These are phyloP conservation scores for Apeira syringaria DNA, from an alignment of 2,888 invertebrate species.

Conservation along the genomic window DNA sequence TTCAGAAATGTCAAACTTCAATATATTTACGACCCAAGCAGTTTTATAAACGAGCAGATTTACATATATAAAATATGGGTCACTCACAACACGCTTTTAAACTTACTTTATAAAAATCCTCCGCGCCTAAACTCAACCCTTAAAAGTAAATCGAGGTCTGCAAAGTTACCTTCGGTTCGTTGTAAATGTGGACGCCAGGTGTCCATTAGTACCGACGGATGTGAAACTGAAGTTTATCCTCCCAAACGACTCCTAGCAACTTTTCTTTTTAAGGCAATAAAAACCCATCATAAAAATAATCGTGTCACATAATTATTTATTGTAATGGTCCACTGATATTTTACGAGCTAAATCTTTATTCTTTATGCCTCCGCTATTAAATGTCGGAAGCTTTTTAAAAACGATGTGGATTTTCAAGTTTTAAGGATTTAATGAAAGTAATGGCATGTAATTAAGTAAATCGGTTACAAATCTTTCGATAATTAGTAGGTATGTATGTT, in stretches of 20 bases:
- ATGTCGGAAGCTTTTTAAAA: slow-evolving; percentile 14
- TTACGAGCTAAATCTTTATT: slow-evolving; percentile 30
- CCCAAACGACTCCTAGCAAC: slow-evolving; percentile 26
- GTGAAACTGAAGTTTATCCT: slow-evolving; percentile 15
- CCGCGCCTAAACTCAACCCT: slow-evolving; percentile 13
- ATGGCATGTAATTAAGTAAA: too few relatives aligned
- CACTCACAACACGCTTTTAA: slow-evolving; percentile 10
- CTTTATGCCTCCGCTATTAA: slow-evolving; percentile 27
- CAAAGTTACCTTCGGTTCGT: slow-evolving; percentile 17
- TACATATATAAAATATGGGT: slow-evolving; percentile 14
- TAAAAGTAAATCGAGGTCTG: slow-evolving; percentile 21
- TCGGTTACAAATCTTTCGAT: too few relatives aligned
- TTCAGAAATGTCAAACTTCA: slow-evolving; percentile 1
- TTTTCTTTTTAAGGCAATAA: slow-evolving; percentile 30
- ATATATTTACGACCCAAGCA: slow-evolving; percentile 3
- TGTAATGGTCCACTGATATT: slow-evolving; percentile 29
- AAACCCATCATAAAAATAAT: slow-evolving; percentile 31
- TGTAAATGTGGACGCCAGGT: slow-evolving; percentile 25
- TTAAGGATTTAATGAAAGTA: too few relatives aligned
- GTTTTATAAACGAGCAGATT: slow-evolving; percentile 4
- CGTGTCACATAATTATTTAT: slow-evolving; percentile 36
- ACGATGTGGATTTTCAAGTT: too few relatives aligned
- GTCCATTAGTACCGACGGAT: slow-evolving; percentile 16
- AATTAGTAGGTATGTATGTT: too few relatives aligned
- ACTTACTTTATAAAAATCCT: slow-evolving; percentile 17